Evolutionary conservation across 2,888 invertebrate genomes (phyloP).

Genomic region (Cerastis rubricosa): DNA sequence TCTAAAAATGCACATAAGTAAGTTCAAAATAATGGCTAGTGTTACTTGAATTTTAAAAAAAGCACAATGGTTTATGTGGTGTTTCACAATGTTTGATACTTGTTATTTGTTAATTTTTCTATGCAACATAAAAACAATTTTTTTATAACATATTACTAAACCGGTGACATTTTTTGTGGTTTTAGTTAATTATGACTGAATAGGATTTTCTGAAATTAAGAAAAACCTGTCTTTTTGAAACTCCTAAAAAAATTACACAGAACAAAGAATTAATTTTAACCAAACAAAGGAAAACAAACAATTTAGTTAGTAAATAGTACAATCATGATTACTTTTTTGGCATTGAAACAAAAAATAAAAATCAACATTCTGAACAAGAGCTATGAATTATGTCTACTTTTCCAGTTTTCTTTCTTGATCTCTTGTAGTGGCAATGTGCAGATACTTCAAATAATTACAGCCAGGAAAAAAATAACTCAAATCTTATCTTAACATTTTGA

Average conservation of each 20-base stretch:
- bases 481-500: background rate
- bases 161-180: background rate
- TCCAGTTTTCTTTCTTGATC: no score
- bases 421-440: background rate
- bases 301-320: background rate
- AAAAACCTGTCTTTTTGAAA: background rate
- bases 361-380: background rate
- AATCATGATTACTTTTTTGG: background rate
- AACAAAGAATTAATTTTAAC: background rate
- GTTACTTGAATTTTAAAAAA: constrained; percentile 12
- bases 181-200: background rate
- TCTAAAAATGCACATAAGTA: background rate
- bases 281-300: background rate
- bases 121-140: background rate
- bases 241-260: background rate
- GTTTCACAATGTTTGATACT: background rate
- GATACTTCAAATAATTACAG: background rate
- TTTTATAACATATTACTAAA: background rate
- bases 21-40: constrained; percentile 7
- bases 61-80: background rate
- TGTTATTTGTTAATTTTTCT: background rate
- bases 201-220: background rate
- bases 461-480: background rate
- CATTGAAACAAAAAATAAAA: background rate
- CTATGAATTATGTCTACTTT: background rate